Evolutionary conservation across 2,797 vertebrate genomes (phyloP), one percentile per base, ranked within the genome.

Genomic region (Fundulus diaphanus): DNA sequence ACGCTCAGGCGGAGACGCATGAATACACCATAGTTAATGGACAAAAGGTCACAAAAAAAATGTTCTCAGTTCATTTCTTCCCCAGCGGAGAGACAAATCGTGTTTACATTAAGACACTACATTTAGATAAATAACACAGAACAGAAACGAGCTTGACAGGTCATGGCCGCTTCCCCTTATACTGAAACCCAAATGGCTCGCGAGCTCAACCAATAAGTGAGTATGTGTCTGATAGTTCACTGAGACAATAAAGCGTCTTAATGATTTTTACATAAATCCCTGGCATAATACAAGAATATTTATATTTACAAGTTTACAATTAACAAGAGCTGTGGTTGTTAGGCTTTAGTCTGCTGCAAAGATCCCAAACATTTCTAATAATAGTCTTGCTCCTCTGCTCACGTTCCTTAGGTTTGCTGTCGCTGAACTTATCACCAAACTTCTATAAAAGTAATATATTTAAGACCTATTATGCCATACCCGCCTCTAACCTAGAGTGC

Each of bases 1-100:
- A 87, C 63, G 75, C 88, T 87, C 81, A 86, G 88, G 89, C 88
- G 83, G 85, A 89, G 72, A 84, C 80, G 84, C 85, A 88, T 85
- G 87, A 89, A 87, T 84, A 85, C 85, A 89, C 76, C 79, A 83
- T 73, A 87, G 85, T 86, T 87, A 90, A 92, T 91, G 88, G 90
- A 90, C 83, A 85, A 77, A 80, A 37, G 51, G 61, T 69, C 73
- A 83, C 77, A 82, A 78, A 82, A 74, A 83, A 84, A 76, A 48
- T 81, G 78, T 73, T 81, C 74, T 80, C 77, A 66, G 70, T 79
- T 82, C 74, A 73, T 81, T 81, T 65, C 65, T 81, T 46, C 71
- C 68, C 70, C 27, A 61, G 83, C 49, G 76, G 76, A 73, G 71
- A 87, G 78, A 81, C 78, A 78, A 80, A 85, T 87, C 83, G 85